Conservation (phyloP, 2,888 invertebrate genomes). For the Branchipolynoe longqiensis region DNA sequence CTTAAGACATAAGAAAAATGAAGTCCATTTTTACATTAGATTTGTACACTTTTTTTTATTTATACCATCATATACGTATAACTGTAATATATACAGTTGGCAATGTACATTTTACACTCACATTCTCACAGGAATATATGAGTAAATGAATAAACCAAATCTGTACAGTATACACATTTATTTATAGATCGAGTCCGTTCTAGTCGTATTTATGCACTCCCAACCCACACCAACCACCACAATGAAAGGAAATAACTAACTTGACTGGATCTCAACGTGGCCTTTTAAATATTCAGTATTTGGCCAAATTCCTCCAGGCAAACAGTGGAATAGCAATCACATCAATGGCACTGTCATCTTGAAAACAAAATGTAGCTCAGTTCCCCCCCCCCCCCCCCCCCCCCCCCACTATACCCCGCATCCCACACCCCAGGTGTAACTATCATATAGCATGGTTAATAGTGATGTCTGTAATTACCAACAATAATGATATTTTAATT, state of each 20-base stretch:
- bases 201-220: neutral
- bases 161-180: conserved; percentile 34
- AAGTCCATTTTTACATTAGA: neutral
- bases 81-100: conserved; percentile 51
- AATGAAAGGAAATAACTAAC: neutral
- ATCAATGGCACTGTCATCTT: too few relatives aligned
- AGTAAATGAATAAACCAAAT: conserved; percentile 19
- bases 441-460: too few relatives aligned
- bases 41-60: conserved; percentile 55
- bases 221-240: neutral
- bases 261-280: neutral
- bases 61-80: conserved; percentile 36
- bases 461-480: too few relatives aligned
- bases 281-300: too few relatives aligned
- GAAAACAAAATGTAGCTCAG: too few relatives aligned
- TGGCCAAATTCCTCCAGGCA: too few relatives aligned
- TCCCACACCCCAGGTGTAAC: too few relatives aligned
- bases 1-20: neutral
- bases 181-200: conserved; percentile 13
- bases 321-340: too few relatives aligned
- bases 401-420: too few relatives aligned
- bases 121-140: conserved; percentile 33
- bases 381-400: too few relatives aligned
- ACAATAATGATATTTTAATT: too few relatives aligned
- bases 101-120: conserved; percentile 43